A percentile compares a stretch with the other conserved stretches of the same genome.
These are phyloP conservation scores for Ondatra zibethicus DNA, from an alignment of 2,113 vertebrate genomes.

Conservation along the genomic window DNA sequence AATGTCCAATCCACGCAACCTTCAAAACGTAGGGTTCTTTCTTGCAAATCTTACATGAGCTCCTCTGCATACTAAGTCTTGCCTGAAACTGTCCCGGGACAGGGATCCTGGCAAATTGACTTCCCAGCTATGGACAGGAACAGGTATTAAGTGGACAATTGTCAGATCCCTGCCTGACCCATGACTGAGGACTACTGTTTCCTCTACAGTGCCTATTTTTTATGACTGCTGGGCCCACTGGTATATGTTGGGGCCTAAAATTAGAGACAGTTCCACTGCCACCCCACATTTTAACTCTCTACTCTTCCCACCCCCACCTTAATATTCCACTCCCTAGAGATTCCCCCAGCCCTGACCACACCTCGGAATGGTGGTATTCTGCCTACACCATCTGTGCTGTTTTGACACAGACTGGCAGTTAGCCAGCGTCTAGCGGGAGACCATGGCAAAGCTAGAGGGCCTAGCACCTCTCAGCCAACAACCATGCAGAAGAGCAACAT, in stretches of 20 bases:
- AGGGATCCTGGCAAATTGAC: background rate
- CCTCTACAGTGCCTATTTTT: background rate
- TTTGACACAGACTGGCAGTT: background rate
- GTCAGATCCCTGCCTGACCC: background rate
- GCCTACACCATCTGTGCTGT: background rate
- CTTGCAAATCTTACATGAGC: background rate
- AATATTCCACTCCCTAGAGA: background rate
- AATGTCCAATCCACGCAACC: background rate
- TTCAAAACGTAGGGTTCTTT: background rate
- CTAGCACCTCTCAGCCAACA: background rate
- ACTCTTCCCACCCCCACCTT: too few species aligned
- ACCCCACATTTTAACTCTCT: background rate
- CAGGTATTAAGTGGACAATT: background rate
- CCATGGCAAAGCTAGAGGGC: background rate
- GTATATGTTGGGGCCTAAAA: background rate
- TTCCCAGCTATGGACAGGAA: background rate
- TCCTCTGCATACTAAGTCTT: background rate
- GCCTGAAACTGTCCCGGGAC: background rate
- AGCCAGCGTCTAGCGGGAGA: background rate
- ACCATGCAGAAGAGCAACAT: background rate
- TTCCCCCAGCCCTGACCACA: background rate
- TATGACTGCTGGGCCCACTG: background rate
- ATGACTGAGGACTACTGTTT: background rate
- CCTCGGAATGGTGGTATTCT: background rate
- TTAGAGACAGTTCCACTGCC: background rate